Conservation (phyloP, 2,113 vertebrate species). For the Tringa solitaria region DNA sequence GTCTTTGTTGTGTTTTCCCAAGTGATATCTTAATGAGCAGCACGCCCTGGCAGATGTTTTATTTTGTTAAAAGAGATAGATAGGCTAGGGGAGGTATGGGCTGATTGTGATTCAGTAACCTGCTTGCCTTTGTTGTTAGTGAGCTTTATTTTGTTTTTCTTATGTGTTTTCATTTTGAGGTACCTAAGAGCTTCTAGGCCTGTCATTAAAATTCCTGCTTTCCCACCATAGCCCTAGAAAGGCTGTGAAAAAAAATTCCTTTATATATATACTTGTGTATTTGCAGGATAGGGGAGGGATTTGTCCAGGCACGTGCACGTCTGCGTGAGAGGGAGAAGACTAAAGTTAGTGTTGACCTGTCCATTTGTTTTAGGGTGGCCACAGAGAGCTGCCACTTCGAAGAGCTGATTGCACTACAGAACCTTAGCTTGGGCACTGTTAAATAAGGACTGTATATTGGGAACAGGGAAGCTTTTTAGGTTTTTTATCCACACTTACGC, state of each 20-base stretch:
- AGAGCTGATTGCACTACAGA: conserved; percentile 72
- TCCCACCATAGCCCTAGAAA: conserved; percentile 16
- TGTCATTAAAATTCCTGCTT: conserved; percentile 34
- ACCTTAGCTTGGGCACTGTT: conserved; percentile 63
- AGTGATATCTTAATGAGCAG: background rate
- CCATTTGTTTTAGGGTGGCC: conserved; percentile 39
- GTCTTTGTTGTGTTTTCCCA: conserved; percentile 15
- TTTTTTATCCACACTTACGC: conserved; percentile 40
- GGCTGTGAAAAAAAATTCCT: background rate
- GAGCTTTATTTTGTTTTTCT: conserved; percentile 37
- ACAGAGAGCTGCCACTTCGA: conserved; percentile 21
- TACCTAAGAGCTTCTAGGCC: conserved; percentile 34
- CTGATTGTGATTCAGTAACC: conserved; percentile 27
- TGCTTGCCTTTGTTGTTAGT: conserved; percentile 50
- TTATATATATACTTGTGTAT: conserved; percentile 13
- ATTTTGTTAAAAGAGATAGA: conserved; percentile 6
- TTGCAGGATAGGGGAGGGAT: conserved; percentile 3
- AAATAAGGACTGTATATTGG: conserved; percentile 61
- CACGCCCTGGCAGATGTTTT: conserved; percentile 16
- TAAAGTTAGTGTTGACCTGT: conserved; percentile 13
- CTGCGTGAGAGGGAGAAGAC: background rate
- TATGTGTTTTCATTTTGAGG: conserved; percentile 7
- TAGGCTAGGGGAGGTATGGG: background rate
- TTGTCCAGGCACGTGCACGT: background rate
- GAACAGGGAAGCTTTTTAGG: conserved; percentile 49